Evolutionary conservation across 2,113 vertebrate genomes (phyloP).

Genomic region (Pangasianodon hypophthalmus): DNA sequence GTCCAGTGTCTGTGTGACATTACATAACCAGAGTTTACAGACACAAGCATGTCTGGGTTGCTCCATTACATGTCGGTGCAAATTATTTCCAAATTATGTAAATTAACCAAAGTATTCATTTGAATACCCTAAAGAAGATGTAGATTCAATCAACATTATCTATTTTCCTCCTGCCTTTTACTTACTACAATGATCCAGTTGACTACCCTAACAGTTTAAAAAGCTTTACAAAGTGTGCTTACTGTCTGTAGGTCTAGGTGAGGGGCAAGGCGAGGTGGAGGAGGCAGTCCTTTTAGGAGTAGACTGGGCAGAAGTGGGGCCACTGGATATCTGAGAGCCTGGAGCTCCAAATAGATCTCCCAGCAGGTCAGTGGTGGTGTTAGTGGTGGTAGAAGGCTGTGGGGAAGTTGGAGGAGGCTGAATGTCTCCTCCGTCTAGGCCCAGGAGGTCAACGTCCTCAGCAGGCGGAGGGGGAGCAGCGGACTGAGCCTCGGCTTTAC

Average conservation of each 20-base stretch:
- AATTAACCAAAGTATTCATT: no score
- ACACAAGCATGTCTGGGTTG: background rate
- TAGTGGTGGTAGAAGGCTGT: slow-evolving; percentile 75
- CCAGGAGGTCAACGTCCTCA: slow-evolving; percentile 90
- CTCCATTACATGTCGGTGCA: no score
- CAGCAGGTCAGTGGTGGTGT: slow-evolving; percentile 87
- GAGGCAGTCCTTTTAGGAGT: slow-evolving; percentile 83
- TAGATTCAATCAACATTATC: background rate
- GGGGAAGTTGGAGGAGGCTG: slow-evolving; percentile 71
- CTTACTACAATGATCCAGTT: background rate
- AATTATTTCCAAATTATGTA: background rate
- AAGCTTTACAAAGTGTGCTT: background rate
- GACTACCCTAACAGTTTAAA: background rate
- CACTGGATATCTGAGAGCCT: slow-evolving; percentile 71
- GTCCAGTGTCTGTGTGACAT: background rate
- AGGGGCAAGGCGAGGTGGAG: slow-evolving; percentile 82
- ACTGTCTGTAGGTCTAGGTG: slow-evolving; percentile 73
- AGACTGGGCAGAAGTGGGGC: slow-evolving; percentile 83
- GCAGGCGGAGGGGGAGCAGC: slow-evolving; percentile 64
- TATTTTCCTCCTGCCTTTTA: background rate
- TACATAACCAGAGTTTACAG: background rate
- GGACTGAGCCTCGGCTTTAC: slow-evolving; percentile 70
- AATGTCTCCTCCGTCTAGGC: slow-evolving; percentile 79
- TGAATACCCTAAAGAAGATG: background rate
- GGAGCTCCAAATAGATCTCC: slow-evolving; percentile 87